Evolutionary conservation across 1,140 invertebrate species (phyloP), one percentile per base, ranked within the genome.

Genomic region (Eciton burchellii): DNA sequence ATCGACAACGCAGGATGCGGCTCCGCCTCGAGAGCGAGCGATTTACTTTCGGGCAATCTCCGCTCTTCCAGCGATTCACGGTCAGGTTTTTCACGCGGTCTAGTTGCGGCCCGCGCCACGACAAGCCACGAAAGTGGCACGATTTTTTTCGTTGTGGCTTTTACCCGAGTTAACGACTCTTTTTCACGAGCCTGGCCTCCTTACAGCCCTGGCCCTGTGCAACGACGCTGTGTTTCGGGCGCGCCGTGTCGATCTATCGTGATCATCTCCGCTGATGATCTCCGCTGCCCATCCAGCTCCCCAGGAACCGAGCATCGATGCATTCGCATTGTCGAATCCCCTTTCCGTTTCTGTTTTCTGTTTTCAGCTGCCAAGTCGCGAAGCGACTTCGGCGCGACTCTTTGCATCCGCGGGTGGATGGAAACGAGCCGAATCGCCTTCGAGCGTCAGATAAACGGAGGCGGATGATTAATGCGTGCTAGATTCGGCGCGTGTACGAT

Each of bases 11-110:
- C 49, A 52, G 74, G 66, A 56, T 77, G 73, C 63, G 82, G 89
- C 91, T 91, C 89, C 88, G 88, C 90, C 91, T 88, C 87, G 84
- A 91, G 88, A 88, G 21, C 77, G 21, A 26, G 54, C 59, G 71
- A 74, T 74, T 35, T 57, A 60, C 54, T 68, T 19, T 74, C 60
- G 74, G 57, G 60, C 19, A 59, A 54, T 62, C 77, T 71, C 24
- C 29, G 35, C 49, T 72, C 45, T 70, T 47, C 43, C 59, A 43
- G 41, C 49, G 65, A 62, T 81, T 84, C 73, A 49, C 29, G 63
- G 57, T 52, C 68, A 60, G 29, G 59, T 62, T 86, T 90, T 90
- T 87, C 85, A 87, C 88, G 82, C 91, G 90, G 88, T 91, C 91
- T 91, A 92, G 84, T 92, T 92, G 82, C 89, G 84, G 74, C 72